phyloP scores from a whole-genome alignment of 2,888 invertebrate genomes.

The Helleia helle region DNA sequence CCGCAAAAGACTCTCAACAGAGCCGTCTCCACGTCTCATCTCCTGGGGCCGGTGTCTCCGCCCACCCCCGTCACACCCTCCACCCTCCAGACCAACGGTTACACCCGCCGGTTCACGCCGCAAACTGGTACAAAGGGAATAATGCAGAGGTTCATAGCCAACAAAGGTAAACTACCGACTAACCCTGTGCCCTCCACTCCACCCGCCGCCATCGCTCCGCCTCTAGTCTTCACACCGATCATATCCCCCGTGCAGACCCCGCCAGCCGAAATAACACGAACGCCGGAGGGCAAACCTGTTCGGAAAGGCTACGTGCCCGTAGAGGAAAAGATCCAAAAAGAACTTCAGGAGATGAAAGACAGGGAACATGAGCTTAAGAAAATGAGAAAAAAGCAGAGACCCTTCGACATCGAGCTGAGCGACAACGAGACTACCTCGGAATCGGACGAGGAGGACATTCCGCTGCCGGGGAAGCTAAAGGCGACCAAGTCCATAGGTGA shows the following conservation, averaged over 20 bases:
- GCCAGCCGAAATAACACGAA: constrained; percentile 61
- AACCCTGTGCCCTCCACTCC: constrained; percentile 36
- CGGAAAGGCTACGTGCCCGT: constrained; percentile 88
- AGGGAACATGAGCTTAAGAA: constrained; percentile 86
- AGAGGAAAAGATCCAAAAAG: constrained; percentile 90
- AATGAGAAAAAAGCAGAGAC: constrained; percentile 75
- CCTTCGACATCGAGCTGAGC: constrained; percentile 77
- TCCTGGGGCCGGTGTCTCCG: constrained; percentile 51
- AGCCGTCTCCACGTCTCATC: constrained; percentile 61
- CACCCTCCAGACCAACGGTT: constrained; percentile 59
- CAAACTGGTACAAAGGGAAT: constrained; percentile 82
- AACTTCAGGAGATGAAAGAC: constrained; percentile 87
- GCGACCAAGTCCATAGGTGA: constrained; percentile 80
- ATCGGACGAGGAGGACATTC: constrained; percentile 74
- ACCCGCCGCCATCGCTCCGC: constrained; percentile 40
- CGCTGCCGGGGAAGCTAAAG: constrained; percentile 75
- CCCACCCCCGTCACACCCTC: constrained; percentile 47
- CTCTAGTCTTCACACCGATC: constrained; percentile 54
- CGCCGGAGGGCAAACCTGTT: constrained; percentile 76
- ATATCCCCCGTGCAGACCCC: constrained; percentile 33
- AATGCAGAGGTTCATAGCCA: constrained; percentile 89
- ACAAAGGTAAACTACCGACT: constrained; percentile 79
- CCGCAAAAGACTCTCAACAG: constrained; percentile 45
- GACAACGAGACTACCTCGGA: constrained; percentile 74
- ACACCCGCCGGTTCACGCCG: constrained; percentile 76